phyloP scores from a whole-genome alignment of 2,888 invertebrate species.

The Thereva unica region DNA sequence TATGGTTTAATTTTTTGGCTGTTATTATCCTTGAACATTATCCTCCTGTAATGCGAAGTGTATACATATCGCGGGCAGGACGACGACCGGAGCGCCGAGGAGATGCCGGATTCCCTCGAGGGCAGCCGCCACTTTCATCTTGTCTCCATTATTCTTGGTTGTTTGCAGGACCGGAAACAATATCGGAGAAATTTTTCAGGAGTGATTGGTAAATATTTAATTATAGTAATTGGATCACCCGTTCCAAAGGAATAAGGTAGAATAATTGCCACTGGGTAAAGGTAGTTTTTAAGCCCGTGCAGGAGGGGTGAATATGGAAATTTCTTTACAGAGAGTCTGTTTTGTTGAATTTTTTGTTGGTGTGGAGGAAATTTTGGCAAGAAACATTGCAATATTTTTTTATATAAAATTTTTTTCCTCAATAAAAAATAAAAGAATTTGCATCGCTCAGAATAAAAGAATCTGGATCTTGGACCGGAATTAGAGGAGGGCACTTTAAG shows the following conservation, averaged over 20 bases:
- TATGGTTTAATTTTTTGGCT: slow-evolving; percentile 28
- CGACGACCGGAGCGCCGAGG: background rate
- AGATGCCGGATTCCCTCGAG: slow-evolving; percentile 12
- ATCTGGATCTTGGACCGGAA: no score
- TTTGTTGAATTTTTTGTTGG: no score
- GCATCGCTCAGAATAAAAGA: no score
- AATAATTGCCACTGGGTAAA: background rate
- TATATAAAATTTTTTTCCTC: no score
- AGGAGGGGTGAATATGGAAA: no score
- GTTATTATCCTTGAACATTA: slow-evolving; percentile 26
- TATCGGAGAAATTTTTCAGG: slow-evolving; percentile 19
- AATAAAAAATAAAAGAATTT: no score
- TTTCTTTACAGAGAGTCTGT: no score
- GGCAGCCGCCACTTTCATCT: slow-evolving; percentile 9
- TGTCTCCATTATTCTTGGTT: slow-evolving; percentile 23
- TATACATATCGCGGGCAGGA: slow-evolving; percentile 10
- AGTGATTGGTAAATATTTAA: slow-evolving; percentile 29
- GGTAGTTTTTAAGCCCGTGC: no score
- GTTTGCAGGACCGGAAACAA: slow-evolving; percentile 30
- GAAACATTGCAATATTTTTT: no score
- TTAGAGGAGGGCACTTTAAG: no score
- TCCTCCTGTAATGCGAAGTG: slow-evolving; percentile 23
- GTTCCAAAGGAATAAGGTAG: background rate
- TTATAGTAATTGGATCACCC: slow-evolving; percentile 31
- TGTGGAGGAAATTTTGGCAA: no score